A percentile compares a stretch with the other conserved stretches of the same genome.
These are phyloP conservation scores for Chitala chitala DNA, from an alignment of 2,113 vertebrate species.

Conservation along the genomic window DNA sequence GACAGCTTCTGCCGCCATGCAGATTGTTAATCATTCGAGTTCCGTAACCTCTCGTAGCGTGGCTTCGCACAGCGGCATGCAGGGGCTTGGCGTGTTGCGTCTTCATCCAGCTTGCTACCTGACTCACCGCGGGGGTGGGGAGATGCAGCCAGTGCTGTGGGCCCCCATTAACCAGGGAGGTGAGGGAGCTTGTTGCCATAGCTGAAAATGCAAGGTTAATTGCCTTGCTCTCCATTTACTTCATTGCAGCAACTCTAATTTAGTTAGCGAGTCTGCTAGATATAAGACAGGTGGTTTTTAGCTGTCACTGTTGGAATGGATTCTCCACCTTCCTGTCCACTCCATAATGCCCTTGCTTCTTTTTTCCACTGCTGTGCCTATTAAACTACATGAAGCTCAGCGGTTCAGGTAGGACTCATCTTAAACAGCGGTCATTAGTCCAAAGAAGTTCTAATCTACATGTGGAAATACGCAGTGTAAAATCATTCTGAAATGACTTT, in stretches of 20 bases:
- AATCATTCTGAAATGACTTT: too few relatives aligned
- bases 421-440: background rate
- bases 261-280: background rate
- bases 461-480: background rate
- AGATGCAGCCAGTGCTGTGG: background rate
- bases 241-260: background rate
- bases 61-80: background rate
- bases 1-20: background rate
- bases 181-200: background rate
- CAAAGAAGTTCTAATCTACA: background rate
- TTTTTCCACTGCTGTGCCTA: background rate
- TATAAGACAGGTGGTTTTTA: background rate
- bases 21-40: constrained; percentile 14
- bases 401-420: background rate
- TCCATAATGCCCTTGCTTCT: background rate
- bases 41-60: background rate
- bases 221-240: background rate
- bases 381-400: background rate
- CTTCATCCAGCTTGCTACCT: background rate
- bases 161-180: background rate
- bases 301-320: background rate
- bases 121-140: background rate
- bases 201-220: constrained; percentile 1
- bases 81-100: background rate
- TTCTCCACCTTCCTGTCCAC: background rate